Percentiles rank a stretch among this genome's conserved stretches.
These are phyloP conservation scores for Limnephilus rhombicus DNA, from an alignment of 2,888 invertebrate genomes.

Conservation along the genomic window DNA sequence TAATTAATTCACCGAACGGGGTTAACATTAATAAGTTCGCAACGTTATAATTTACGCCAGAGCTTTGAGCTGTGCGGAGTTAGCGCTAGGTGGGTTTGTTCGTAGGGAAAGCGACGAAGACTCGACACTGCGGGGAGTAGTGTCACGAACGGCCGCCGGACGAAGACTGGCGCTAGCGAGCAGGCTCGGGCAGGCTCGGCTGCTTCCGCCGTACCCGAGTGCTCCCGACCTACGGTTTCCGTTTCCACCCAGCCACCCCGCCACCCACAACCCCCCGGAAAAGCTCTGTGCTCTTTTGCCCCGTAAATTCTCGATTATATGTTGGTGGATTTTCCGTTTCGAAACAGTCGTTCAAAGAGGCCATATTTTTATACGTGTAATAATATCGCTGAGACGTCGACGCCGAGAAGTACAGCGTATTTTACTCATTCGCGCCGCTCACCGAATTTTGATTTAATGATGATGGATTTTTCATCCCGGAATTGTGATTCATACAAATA, in stretches of 20 bases:
- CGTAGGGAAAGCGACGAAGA: neutral
- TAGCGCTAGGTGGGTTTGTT: slow-evolving; percentile 27
- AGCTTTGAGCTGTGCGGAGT: neutral
- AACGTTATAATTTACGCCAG: slow-evolving; percentile 6
- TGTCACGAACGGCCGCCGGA: slow-evolving; percentile 52
- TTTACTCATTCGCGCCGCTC: neutral
- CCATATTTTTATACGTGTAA: slow-evolving; percentile 5
- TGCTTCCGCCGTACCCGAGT: slow-evolving; percentile 42
- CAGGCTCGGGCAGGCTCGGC: slow-evolving; percentile 41
- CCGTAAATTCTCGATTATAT: slow-evolving; percentile 44
- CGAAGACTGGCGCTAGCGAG: slow-evolving; percentile 62
- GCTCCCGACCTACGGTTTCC: slow-evolving; percentile 38
- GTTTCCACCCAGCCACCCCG: neutral
- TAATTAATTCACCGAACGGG: slow-evolving; percentile 9
- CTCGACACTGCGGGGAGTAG: slow-evolving; percentile 26
- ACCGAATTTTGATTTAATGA: neutral
- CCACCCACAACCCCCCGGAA: slow-evolving; percentile 22
- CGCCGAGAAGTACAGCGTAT: neutral
- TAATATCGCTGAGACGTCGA: neutral
- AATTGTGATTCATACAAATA: neutral
- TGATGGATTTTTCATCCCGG: neutral
- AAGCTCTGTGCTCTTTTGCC: slow-evolving; percentile 45
- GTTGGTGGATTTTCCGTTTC: slow-evolving; percentile 35
- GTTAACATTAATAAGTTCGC: slow-evolving; percentile 33
- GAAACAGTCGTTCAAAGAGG: slow-evolving; percentile 33